phyloP scores from a whole-genome alignment of 2,113 vertebrate species.

The Mesitornis unicolor region DNA sequence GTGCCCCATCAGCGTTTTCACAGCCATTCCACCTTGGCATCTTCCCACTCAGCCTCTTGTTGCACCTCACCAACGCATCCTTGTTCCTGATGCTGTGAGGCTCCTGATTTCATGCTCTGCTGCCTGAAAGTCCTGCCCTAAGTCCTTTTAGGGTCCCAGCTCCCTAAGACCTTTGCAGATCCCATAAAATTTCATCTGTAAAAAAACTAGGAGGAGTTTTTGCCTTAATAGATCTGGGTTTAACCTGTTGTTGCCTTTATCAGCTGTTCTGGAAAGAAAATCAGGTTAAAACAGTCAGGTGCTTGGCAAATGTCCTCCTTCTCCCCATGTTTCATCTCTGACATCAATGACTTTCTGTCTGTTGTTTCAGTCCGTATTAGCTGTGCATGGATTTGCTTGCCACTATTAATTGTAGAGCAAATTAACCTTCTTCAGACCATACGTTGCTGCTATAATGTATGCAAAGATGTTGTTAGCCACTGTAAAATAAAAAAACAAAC shows the following conservation, averaged over 20 bases:
- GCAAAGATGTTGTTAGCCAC: neutral
- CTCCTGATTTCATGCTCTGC: neutral
- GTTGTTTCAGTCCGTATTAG: neutral
- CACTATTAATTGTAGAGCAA: neutral
- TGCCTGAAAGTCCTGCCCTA: neutral
- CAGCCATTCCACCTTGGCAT: neutral
- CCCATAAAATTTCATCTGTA: neutral
- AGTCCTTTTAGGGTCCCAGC: neutral
- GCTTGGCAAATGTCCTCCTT: neutral
- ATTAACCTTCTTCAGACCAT: neutral
- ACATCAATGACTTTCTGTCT: neutral
- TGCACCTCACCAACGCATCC: neutral
- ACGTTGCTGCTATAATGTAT: neutral
- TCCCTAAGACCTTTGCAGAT: neutral
- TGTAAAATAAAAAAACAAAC: neutral
- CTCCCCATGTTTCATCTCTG: neutral
- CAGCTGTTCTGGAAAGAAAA: neutral
- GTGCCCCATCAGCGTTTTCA: accelerated
- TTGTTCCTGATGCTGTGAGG: accelerated
- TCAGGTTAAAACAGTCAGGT: neutral
- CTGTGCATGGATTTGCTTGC: neutral
- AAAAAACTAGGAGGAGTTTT: neutral
- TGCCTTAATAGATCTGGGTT: neutral
- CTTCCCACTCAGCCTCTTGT: neutral
- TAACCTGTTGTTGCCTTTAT: neutral